Evolutionary conservation across 2,888 invertebrate genomes (phyloP).

Genomic region (Ormia ochracea): DNA sequence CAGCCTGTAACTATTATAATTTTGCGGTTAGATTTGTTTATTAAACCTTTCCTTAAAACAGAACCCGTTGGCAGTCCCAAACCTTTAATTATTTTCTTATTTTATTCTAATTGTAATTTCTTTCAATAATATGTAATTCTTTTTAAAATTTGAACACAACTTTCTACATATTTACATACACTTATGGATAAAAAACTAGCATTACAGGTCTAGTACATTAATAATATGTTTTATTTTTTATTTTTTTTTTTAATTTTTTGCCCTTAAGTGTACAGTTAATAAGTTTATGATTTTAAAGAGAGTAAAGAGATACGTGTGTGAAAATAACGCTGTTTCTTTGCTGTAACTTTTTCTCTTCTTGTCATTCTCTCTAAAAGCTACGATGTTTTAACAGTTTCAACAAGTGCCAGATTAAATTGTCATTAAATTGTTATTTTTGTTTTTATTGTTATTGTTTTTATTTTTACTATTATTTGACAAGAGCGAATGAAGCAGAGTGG

Average conservation of each 20-base stretch:
- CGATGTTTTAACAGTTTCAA: conserved; percentile 40
- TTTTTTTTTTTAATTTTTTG: conserved; percentile 20
- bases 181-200: conserved; percentile 20
- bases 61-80: conserved; percentile 20
- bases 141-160: conserved; percentile 41
- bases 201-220: neutral
- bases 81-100: conserved; percentile 21
- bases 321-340: neutral
- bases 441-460: no score
- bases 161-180: conserved; percentile 54
- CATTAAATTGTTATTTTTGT: conserved; percentile 5
- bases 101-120: neutral
- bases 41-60: neutral
- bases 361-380: neutral
- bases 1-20: conserved; percentile 65
- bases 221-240: no score
- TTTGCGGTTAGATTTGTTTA: neutral
- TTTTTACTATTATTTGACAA: conserved; percentile 3
- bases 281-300: neutral
- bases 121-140: neutral
- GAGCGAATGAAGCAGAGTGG: neutral
- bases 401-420: no score
- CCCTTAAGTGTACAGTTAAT: conserved; percentile 34
- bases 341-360: neutral
- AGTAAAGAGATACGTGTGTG: neutral